A percentile compares a stretch with the other conserved stretches of the same genome.
Evolutionary conservation across 2,888 invertebrate species (phyloP).

Genomic region (Dynastes hyllus): DNA sequence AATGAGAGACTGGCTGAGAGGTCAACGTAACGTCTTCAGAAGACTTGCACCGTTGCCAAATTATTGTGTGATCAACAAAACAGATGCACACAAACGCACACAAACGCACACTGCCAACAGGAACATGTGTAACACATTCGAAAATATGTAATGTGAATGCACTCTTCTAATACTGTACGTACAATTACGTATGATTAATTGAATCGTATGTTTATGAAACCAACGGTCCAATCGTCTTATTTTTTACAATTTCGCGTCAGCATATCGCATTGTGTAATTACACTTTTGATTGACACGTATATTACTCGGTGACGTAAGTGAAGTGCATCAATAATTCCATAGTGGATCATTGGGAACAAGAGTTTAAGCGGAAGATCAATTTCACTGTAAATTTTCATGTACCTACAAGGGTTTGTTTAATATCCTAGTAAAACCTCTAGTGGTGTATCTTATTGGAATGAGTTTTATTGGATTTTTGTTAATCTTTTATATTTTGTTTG

Average conservation of each 20-base stretch:
- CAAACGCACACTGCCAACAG: conserved; percentile 1
- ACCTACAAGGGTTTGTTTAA: too few species aligned
- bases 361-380: too few species aligned
- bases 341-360: neutral
- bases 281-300: neutral
- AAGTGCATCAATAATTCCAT: neutral
- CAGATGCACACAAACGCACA: conserved; percentile 20
- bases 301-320: neutral
- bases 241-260: neutral
- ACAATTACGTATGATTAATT: neutral
- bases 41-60: conserved; percentile 47
- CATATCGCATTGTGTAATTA: neutral
- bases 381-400: too few species aligned
- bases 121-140: conserved; percentile 41
- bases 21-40: conserved; percentile 43
- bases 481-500: too few species aligned
- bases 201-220: neutral
- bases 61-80: conserved; percentile 45
- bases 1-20: conserved; percentile 38
- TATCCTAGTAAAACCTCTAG: too few species aligned
- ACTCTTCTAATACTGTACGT: conserved; percentile 21
- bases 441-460: too few species aligned
- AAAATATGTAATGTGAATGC: conserved; percentile 45
- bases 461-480: too few species aligned
- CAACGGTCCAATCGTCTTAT: neutral